phyloP scores from a whole-genome alignment of 2,797 vertebrate species.

The Bovichtus diacanthus region DNA sequence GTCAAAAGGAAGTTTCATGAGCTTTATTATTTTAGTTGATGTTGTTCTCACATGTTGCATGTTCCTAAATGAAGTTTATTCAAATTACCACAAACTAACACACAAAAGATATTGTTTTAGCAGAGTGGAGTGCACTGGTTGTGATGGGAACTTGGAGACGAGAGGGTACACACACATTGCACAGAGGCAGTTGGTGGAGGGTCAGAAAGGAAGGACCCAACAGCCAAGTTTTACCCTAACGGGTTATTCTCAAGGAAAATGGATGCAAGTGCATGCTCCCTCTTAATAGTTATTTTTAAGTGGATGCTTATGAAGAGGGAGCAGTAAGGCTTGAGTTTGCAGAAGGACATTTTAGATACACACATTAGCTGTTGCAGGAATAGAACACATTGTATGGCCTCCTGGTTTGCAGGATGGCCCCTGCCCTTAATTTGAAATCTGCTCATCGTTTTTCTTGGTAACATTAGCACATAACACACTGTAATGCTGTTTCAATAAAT shows the following conservation, averaged over 20 bases:
- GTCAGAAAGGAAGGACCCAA: neutral
- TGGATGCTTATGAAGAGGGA: neutral
- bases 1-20: neutral
- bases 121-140: neutral
- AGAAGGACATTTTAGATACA: neutral
- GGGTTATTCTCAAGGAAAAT: neutral
- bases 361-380: neutral
- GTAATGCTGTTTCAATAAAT: slow-evolving; percentile 17
- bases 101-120: neutral
- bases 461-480: neutral
- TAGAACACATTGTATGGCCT: neutral
- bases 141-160: neutral
- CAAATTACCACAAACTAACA: neutral
- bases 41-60: neutral
- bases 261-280: neutral
- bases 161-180: neutral
- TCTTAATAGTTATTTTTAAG: neutral
- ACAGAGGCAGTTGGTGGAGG: neutral
- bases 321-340: neutral
- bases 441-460: neutral
- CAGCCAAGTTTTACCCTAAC: neutral
- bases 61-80: neutral
- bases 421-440: neutral
- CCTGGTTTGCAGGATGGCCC: neutral
- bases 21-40: neutral